Evolutionary conservation across 2,888 invertebrate species (phyloP).

Genomic region (Vesta saturnalis): DNA sequence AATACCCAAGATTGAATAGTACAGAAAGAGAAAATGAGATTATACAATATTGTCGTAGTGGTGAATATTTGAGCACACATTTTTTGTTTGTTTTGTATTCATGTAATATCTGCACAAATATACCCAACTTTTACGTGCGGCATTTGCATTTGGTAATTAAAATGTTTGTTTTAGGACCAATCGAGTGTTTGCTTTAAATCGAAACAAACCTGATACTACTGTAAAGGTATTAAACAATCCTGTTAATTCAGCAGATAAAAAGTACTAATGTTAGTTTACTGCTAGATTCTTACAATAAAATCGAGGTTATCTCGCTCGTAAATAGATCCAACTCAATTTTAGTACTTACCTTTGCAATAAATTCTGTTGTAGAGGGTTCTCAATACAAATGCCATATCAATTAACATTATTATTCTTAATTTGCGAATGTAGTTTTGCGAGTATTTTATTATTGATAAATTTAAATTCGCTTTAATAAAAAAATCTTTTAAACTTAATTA

Average conservation of each 20-base stretch:
- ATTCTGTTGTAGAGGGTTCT: not conserved
- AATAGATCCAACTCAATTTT: not conserved
- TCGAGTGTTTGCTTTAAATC: not conserved
- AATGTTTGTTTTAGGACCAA: conserved; percentile 44
- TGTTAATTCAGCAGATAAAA: conserved; percentile 28
- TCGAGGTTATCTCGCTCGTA: conserved; percentile 25
- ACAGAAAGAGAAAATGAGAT: not conserved
- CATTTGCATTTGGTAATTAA: conserved; percentile 46
- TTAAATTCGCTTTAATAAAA: not conserved
- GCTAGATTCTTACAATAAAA: conserved; percentile 20
- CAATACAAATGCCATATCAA: not conserved
- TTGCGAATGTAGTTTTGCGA: too few relatives aligned
- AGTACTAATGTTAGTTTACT: conserved; percentile 22
- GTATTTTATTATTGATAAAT: too few relatives aligned
- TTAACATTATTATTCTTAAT: conserved; percentile 1
- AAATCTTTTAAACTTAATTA: not conserved
- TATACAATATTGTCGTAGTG: too few relatives aligned
- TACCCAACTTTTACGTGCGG: conserved; percentile 39
- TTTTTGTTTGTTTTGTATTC: conserved; percentile 38
- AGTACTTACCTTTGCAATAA: not conserved
- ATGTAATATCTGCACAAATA: conserved; percentile 37
- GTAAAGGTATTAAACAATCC: not conserved
- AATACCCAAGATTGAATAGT: not conserved
- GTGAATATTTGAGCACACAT: too few relatives aligned
- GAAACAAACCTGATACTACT: not conserved